Evolutionary conservation across 2,888 invertebrate species (phyloP).

Genomic region (Sialis lutaria): DNA sequence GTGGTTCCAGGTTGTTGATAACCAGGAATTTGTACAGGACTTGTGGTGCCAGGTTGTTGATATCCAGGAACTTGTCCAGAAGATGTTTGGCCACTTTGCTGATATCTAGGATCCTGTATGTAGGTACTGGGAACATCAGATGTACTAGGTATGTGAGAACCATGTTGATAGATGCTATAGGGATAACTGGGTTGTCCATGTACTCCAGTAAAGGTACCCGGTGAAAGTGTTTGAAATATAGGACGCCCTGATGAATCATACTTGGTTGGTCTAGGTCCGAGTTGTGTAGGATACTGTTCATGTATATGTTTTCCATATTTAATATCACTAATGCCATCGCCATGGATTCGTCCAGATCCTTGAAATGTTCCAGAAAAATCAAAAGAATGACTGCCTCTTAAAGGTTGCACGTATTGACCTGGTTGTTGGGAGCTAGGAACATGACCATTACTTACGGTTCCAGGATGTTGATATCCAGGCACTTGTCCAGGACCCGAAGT

Average conservation of each 20-base stretch:
- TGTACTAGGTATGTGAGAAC: slow-evolving; percentile 3
- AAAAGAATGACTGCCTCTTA: slow-evolving; percentile 1
- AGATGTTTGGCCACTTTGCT: no score
- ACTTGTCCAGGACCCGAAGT: slow-evolving; percentile 9
- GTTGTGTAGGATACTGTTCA: no score
- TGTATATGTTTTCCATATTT: not conserved
- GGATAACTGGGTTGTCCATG: slow-evolving; percentile 6
- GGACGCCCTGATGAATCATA: not conserved
- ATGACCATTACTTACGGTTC: slow-evolving; percentile 4
- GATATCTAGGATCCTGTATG: not conserved
- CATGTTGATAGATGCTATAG: slow-evolving; percentile 7
- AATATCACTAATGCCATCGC: not conserved
- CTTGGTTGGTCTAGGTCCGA: not conserved
- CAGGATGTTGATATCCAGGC: slow-evolving; percentile 7
- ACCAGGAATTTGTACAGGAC: not conserved
- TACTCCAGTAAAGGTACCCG: slow-evolving; percentile 4
- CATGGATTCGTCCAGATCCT: slow-evolving; percentile 5
- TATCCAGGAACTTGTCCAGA: no score
- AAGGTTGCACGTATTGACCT: slow-evolving; percentile 1
- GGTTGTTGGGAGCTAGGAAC: slow-evolving; percentile 3
- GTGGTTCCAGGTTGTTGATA: no score
- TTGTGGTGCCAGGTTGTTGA: no score
- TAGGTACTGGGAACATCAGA: slow-evolving; percentile 4
- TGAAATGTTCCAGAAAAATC: slow-evolving; percentile 1
- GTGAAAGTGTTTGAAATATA: not conserved